Evolutionary conservation across 2,888 invertebrate species (phyloP).

Genomic region (Heteromyza rotundicornis): DNA sequence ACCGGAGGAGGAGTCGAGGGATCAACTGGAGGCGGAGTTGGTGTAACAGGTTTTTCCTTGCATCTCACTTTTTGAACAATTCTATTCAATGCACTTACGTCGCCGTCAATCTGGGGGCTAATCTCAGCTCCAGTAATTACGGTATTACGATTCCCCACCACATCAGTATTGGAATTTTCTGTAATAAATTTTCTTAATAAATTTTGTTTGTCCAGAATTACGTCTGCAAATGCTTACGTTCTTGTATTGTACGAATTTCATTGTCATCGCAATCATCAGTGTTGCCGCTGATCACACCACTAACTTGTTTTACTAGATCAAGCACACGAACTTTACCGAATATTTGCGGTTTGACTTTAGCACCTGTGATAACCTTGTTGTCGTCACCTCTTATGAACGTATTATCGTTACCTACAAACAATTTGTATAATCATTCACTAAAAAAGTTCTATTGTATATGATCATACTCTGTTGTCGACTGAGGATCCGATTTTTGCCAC

Average conservation of each 20-base stretch:
- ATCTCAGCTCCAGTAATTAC: slow-evolving; percentile 3
- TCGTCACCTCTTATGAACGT: slow-evolving; percentile 13
- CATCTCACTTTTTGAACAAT: neutral
- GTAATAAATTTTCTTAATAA: too few relatives aligned
- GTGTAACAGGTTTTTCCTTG: neutral
- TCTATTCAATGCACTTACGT: slow-evolving; percentile 14
- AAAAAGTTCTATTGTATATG: neutral
- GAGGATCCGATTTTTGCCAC: neutral
- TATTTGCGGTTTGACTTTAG: slow-evolving; percentile 18
- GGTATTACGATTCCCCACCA: slow-evolving; percentile 20
- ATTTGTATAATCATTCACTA: neutral
- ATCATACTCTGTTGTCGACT: neutral
- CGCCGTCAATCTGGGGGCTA: slow-evolving; percentile 11
- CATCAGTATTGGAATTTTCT: slow-evolving; percentile 12
- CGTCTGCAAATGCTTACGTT: slow-evolving; percentile 9
- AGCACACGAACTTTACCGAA: neutral
- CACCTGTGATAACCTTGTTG: slow-evolving; percentile 15
- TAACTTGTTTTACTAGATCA: neutral
- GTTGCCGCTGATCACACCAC: too few relatives aligned
- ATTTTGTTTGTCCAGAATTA: neutral
- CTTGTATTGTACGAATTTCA: neutral
- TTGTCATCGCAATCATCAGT: neutral
- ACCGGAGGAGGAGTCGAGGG: neutral
- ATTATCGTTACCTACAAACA: slow-evolving; percentile 12
- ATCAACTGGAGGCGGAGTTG: neutral